Percentiles rank a stretch among this genome's conserved stretches.
These are phyloP conservation scores for Drosophila ustulata DNA, from an alignment of 2,888 invertebrate species.

Conservation along the genomic window DNA sequence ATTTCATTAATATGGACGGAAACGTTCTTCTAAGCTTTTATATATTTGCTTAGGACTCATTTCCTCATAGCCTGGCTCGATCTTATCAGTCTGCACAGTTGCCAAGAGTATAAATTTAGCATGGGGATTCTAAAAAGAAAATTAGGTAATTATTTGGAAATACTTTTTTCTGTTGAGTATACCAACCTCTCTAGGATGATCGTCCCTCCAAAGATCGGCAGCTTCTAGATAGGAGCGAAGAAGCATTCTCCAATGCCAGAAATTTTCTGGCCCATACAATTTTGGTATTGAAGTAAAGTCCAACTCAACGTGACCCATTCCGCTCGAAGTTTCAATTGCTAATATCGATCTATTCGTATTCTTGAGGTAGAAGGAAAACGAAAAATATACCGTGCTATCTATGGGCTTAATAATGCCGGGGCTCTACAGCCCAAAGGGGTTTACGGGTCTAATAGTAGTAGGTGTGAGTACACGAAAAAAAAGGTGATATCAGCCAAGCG, in stretches of 20 bases:
- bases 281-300: constrained; percentile 68
- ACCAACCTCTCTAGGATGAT: constrained; percentile 58
- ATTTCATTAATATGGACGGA: constrained; percentile 48
- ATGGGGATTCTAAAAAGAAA: constrained; percentile 45
- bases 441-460: constrained; percentile 4
- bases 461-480: constrained; percentile 11
- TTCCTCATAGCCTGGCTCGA: constrained; percentile 59
- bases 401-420: constrained; percentile 34
- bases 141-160: neutral
- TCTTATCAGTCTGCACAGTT: constrained; percentile 51
- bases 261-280: constrained; percentile 58
- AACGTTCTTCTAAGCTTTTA: constrained; percentile 56
- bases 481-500: constrained; percentile 50
- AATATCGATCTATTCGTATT: constrained; percentile 20
- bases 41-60: constrained; percentile 50
- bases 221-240: constrained; percentile 56
- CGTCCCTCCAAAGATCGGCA: constrained; percentile 63
- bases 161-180: neutral
- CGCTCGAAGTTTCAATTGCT: constrained; percentile 21
- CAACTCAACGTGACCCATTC: constrained; percentile 52
- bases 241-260: constrained; percentile 66
- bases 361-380: constrained; percentile 20
- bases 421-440: constrained; percentile 7
- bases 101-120: constrained; percentile 64
- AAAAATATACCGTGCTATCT: constrained; percentile 26